phyloP scores from a whole-genome alignment of 1,140 invertebrate species.

The Zaprionus camerounensis region DNA sequence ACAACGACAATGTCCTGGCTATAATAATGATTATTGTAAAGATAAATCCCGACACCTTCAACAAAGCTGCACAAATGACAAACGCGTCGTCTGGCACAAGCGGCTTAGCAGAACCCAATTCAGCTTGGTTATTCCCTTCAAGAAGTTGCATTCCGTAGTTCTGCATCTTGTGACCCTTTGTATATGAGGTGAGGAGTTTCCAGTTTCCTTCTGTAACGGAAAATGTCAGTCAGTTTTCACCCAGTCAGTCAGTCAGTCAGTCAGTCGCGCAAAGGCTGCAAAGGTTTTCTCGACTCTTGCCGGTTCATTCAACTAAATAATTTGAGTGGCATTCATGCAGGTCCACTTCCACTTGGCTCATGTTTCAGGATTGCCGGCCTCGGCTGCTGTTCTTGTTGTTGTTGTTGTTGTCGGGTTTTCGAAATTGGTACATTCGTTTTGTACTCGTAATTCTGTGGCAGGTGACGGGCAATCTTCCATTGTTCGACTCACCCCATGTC shows the following conservation, averaged over 20 bases:
- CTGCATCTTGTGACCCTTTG: slow-evolving; percentile 61
- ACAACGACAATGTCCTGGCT: slow-evolving; percentile 49
- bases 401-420: slow-evolving; percentile 11
- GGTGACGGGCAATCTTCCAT: slow-evolving; percentile 83
- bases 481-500: slow-evolving; percentile 83
- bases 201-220: slow-evolving; percentile 61
- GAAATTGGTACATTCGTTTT: slow-evolving; percentile 72
- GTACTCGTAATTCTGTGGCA: slow-evolving; percentile 78
- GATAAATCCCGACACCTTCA: slow-evolving; percentile 80
- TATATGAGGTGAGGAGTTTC: not conserved
- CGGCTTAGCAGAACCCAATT: slow-evolving; percentile 44
- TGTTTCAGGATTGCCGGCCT: slow-evolving; percentile 68
- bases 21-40: slow-evolving; percentile 80
- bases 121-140: slow-evolving; percentile 5
- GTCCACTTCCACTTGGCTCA: slow-evolving; percentile 71
- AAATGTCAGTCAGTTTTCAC: slow-evolving; percentile 60
- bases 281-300: slow-evolving; percentile 72
- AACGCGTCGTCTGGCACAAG: slow-evolving; percentile 48
- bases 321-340: slow-evolving; percentile 83
- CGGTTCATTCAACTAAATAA: slow-evolving; percentile 84
- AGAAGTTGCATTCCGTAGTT: slow-evolving; percentile 20
- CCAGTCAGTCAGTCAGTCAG: slow-evolving; percentile 40
- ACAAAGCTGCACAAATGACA: slow-evolving; percentile 81
- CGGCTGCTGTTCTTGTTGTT: slow-evolving; percentile 20
- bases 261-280: slow-evolving; percentile 31